Evolutionary conservation across 2,113 vertebrate species (phyloP), one percentile per base, ranked within the genome.

Genomic region (Myiagra hebetior): DNA sequence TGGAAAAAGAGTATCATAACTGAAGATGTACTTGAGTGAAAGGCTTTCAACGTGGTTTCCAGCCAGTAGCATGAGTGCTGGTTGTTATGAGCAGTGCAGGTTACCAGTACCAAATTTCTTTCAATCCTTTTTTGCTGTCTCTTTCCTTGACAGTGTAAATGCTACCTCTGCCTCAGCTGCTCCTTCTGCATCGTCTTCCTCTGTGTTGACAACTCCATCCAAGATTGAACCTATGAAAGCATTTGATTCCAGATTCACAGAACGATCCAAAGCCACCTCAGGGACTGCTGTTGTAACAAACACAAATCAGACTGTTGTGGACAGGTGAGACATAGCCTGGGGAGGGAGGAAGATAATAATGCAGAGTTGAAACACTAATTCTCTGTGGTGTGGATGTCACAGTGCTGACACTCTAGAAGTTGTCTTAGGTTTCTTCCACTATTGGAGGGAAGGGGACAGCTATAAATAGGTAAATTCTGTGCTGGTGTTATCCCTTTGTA

Each of bases 171-270:
- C 98, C 91, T 92, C 95, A 85, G 19, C 93, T 53, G 94, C 87
- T 88, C 98, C 98, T 16, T 87, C 96, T 70, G 94, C 98, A 37
- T 98, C 98, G 2, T 96, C 98, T 37, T 97, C 97, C 76, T 98
- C 99, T 35, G 98, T 99, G 69, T 95, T 99, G 91, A 98, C 98
- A 2, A 98, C 99, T 39, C 98, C 99, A 60, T 98, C 99, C 91
- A 99, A 99, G 97, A 99, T 99, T 1, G 99, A 99, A 76, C 99
- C 99, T 5, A 99, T 99, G 99, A 99, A 99, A 97, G 99, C 99
- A 0, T 97, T 99, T 96, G 99, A 99, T 95, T 99, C 99, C 15
- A 98, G 99, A 89, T 99, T 99, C 95, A 99, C 99, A 1, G 99
- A 99, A 97, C 98, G 99, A 97, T 99, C 99, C 92, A 99, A 99